Evolutionary conservation across 1,140 invertebrate genomes (phyloP).

Genomic region (Chionoecetes opilio): DNA sequence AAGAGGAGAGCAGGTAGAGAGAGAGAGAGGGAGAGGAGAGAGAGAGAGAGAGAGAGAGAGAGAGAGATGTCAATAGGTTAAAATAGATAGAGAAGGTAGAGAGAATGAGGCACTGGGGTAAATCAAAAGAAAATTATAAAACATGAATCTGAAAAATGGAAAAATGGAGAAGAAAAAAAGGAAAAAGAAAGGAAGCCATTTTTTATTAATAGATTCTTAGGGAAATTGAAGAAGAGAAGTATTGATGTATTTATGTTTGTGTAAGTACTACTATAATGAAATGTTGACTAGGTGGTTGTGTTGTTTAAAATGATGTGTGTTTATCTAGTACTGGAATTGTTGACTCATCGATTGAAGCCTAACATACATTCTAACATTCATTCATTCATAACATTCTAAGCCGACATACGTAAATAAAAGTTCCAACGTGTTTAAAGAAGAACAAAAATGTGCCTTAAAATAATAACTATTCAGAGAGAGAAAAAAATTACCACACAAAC

Average conservation of each 20-base stretch:
- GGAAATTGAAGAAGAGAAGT: too few relatives aligned
- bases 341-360: neutral
- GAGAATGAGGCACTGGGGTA: neutral
- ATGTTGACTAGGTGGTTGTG: neutral
- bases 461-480: neutral
- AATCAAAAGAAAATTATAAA: neutral
- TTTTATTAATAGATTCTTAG: too few relatives aligned
- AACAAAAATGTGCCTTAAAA: slow-evolving; percentile 12
- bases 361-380: too few relatives aligned
- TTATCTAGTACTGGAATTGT: neutral
- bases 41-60: too few relatives aligned
- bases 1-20: too few relatives aligned
- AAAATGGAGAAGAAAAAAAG: too few relatives aligned
- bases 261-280: neutral
- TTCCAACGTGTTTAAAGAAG: neutral
- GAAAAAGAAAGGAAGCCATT: too few relatives aligned
- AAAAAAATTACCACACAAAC: neutral
- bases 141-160: neutral
- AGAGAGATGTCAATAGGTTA: too few relatives aligned
- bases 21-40: too few relatives aligned
- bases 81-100: neutral
- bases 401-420: too few relatives aligned
- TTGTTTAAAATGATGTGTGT: neutral
- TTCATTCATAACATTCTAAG: too few relatives aligned
- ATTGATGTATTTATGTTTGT: neutral